Conservation (phyloP, 2,888 invertebrate species). For the Hedychridium roseum region DNA sequence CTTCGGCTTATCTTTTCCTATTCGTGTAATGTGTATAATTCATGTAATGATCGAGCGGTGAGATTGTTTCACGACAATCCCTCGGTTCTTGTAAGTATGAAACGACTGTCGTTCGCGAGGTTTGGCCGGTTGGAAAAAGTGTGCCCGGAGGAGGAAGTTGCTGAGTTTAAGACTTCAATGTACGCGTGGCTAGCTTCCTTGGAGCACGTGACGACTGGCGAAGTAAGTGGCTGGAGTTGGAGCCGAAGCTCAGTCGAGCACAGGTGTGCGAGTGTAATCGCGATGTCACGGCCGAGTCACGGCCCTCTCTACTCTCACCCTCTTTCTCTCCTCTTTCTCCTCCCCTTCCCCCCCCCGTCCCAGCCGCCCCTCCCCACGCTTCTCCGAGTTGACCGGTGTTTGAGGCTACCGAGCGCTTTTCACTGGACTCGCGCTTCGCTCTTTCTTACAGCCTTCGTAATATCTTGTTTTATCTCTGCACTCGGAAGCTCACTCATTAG, state of each 20-base stretch:
- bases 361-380: conserved; percentile 6
- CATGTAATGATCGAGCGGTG: no score
- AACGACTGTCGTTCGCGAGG: no score
- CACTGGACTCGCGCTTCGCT: conserved; percentile 21
- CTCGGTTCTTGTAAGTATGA: no score
- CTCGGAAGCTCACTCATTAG: conserved; percentile 33
- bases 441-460: conserved; percentile 32
- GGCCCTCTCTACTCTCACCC: conserved; percentile 35
- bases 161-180: no score
- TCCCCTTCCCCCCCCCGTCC: conserved; percentile 7
- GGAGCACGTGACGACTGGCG: conserved; percentile 56
- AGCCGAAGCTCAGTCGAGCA: conserved; percentile 42
- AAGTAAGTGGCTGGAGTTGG: conserved; percentile 55
- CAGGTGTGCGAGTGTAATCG: conserved; percentile 62
- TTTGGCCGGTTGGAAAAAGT: no score
- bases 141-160: no score
- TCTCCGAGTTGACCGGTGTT: no score
- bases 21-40: no score
- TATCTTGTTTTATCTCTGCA: conserved; percentile 40
- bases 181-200: conserved; percentile 46
- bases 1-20: no score
- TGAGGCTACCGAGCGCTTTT: conserved; percentile 20
- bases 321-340: conserved; percentile 8
- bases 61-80: no score
- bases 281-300: conserved; percentile 60